A percentile compares a stretch with the other conserved stretches of the same genome.
Evolutionary conservation across 2,888 invertebrate species (phyloP).

Genomic region (Rambutsinella grinnellia): DNA sequence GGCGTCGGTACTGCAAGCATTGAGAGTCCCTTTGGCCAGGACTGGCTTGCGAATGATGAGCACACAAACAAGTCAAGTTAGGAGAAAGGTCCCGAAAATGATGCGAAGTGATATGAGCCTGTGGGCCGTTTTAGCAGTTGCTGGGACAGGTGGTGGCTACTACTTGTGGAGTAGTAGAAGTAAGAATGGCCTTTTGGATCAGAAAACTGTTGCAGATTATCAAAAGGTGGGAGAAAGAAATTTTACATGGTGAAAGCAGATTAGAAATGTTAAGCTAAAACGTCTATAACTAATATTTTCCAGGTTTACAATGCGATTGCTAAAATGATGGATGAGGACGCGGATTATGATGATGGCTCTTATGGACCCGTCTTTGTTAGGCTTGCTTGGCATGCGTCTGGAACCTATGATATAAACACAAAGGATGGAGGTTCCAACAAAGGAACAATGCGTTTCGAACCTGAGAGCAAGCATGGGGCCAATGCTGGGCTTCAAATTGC

Average conservation of each 20-base stretch:
- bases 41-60: slow-evolving; percentile 38
- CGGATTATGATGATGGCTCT: slow-evolving; percentile 55
- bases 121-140: slow-evolving; percentile 29
- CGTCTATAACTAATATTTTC: too few relatives aligned
- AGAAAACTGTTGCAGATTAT: slow-evolving; percentile 32
- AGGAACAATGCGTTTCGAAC: slow-evolving; percentile 58
- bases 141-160: slow-evolving; percentile 46
- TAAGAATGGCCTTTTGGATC: not conserved
- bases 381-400: slow-evolving; percentile 58
- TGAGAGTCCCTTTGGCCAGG: slow-evolving; percentile 47
- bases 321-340: slow-evolving; percentile 55
- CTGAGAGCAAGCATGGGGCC: slow-evolving; percentile 54
- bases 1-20: slow-evolving; percentile 52
- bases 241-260: too few relatives aligned
- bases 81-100: slow-evolving; percentile 25
- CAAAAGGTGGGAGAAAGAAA: too few relatives aligned
- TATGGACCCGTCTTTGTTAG: slow-evolving; percentile 57
- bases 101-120: slow-evolving; percentile 29
- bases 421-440: slow-evolving; percentile 52
- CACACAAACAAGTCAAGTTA: slow-evolving; percentile 19
- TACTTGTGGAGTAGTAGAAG: slow-evolving; percentile 41
- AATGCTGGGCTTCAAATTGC: slow-evolving; percentile 59
- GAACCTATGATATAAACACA: slow-evolving; percentile 54
- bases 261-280: too few relatives aligned
- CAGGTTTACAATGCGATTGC: too few relatives aligned